These are phyloP conservation scores for Oophaga sylvatica DNA, from an alignment of 2,797 vertebrate genomes.

Conservation along the genomic window DNA sequence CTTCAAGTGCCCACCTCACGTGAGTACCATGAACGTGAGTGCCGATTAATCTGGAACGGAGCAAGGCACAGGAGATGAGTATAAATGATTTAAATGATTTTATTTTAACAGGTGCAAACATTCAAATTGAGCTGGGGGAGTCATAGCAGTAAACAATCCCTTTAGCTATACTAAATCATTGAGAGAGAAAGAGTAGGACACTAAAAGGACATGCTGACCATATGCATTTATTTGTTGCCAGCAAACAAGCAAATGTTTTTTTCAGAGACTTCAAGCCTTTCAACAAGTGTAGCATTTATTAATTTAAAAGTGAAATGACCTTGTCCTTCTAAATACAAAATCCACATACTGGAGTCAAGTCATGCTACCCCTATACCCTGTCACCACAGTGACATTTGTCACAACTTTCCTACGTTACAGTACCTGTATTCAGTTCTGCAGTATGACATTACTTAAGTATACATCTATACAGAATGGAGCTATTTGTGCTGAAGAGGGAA, in stretches of 20 bases:
- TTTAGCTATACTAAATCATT: neutral
- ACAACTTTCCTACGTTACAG: neutral
- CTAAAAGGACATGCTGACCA: neutral
- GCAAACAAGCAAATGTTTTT: neutral
- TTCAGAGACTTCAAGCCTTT: neutral
- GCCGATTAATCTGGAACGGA: too few species aligned
- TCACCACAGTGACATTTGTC: slow-evolving; percentile 16
- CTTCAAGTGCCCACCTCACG: too few species aligned
- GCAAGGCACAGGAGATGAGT: too few species aligned
- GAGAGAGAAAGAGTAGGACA: neutral
- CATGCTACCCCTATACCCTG: slow-evolving; percentile 35
- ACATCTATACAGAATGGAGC: neutral
- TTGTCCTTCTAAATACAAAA: slow-evolving; percentile 16
- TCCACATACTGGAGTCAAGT: neutral
- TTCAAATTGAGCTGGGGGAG: too few species aligned
- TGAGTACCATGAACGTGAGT: too few species aligned
- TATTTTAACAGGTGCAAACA: too few species aligned
- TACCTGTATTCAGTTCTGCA: slow-evolving; percentile 24
- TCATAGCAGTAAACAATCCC: too few species aligned
- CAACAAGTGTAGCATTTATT: neutral
- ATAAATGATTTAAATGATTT: too few species aligned
- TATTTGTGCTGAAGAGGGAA: slow-evolving; percentile 13
- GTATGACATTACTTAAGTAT: slow-evolving; percentile 1
- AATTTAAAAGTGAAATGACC: slow-evolving; percentile 1
- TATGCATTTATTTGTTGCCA: neutral